Conservation (phyloP, 2,888 invertebrate genomes). For the Cerastis rubricosa region DNA sequence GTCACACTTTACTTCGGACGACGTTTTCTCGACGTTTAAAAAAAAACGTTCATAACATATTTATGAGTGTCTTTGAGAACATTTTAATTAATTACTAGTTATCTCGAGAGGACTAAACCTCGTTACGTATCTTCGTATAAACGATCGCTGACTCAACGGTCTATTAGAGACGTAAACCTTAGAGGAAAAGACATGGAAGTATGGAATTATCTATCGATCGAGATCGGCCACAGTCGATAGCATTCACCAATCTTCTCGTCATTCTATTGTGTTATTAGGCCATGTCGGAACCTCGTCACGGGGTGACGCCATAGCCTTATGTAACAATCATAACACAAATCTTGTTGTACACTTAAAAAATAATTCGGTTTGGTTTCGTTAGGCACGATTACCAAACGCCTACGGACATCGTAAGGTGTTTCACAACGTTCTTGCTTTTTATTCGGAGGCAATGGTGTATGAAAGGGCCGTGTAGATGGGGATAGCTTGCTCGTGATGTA, state of each 20-base stretch:
- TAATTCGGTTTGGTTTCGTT: conserved; percentile 70
- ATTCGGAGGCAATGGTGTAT: conserved; percentile 46
- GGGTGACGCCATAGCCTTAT: conserved; percentile 50
- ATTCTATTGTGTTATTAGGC: conserved; percentile 33
- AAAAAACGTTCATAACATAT: background rate
- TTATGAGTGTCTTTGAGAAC: background rate
- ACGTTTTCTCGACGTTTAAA: background rate
- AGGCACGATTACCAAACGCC: conserved; percentile 69
- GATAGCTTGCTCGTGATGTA: conserved; percentile 13
- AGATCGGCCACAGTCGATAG: background rate
- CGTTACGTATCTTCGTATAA: background rate
- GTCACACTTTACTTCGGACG: background rate
- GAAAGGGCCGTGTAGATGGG: conserved; percentile 48
- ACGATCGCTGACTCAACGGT: background rate
- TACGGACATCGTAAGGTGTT: conserved; percentile 54
- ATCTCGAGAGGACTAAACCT: background rate
- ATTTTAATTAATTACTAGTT: background rate
- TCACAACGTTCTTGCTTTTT: conserved; percentile 62
- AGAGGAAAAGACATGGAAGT: background rate
- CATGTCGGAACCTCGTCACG: conserved; percentile 39
- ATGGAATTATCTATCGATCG: background rate
- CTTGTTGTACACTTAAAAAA: conserved; percentile 62
- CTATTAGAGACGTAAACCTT: background rate
- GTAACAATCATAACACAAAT: conserved; percentile 62
- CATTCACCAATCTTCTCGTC: conserved; percentile 18